phyloP scores from a whole-genome alignment of 2,113 vertebrate species.

The Zosterops japonicus region DNA sequence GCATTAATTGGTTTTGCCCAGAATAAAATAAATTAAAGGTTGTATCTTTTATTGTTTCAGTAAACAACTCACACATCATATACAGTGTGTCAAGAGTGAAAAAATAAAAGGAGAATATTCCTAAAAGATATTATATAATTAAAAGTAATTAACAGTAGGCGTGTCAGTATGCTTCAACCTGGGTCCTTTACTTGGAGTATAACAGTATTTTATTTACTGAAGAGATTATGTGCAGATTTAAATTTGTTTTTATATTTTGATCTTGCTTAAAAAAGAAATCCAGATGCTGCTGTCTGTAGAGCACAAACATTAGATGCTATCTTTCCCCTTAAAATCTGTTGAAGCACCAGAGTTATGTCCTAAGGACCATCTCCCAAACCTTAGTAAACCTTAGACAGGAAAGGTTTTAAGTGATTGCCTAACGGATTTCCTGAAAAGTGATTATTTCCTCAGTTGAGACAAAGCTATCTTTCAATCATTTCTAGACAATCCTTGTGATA shows the following conservation, averaged over 20 bases:
- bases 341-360: neutral
- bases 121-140: neutral
- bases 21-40: neutral
- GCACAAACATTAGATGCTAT: neutral
- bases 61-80: neutral
- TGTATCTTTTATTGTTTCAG: neutral
- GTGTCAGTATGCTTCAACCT: rapidly evolving
- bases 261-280: neutral
- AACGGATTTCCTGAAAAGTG: neutral
- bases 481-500: neutral
- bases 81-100: neutral
- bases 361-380: neutral
- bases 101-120: neutral
- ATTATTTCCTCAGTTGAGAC: neutral
- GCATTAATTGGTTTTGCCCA: neutral
- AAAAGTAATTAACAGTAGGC: neutral
- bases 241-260: neutral
- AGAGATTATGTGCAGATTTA: neutral
- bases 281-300: neutral
- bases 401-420: neutral
- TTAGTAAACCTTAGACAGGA: neutral
- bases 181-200: neutral
- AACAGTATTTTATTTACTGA: neutral
- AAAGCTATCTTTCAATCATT: neutral
- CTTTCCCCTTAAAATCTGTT: neutral